Evolutionary conservation across 2,888 invertebrate species (phyloP).

Genomic region (Heteropelma amictum): DNA sequence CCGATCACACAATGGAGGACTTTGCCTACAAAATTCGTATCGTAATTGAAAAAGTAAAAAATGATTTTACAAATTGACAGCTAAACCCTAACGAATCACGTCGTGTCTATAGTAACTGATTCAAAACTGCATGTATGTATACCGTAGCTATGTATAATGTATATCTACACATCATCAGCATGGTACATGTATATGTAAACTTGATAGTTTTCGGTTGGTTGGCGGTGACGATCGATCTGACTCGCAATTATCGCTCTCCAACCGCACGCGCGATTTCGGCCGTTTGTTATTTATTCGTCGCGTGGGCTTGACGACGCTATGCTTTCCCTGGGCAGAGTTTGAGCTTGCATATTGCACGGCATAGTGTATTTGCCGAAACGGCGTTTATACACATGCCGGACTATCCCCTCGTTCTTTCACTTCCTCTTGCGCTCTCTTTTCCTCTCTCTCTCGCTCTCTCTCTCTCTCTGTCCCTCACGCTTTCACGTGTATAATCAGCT

Average conservation of each 20-base stretch:
- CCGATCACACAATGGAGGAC: too few species aligned
- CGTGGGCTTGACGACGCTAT: slow-evolving; percentile 33
- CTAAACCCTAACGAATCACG: too few species aligned
- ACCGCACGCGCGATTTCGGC: slow-evolving; percentile 64
- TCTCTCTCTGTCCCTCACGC: neutral
- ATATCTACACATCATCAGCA: neutral
- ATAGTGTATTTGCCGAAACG: slow-evolving; percentile 62
- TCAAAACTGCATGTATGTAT: neutral
- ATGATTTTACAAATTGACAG: too few species aligned
- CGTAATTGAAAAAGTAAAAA: too few species aligned
- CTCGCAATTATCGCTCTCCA: slow-evolving; percentile 65
- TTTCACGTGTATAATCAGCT: neutral
- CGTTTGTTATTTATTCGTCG: slow-evolving; percentile 68
- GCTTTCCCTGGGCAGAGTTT: neutral
- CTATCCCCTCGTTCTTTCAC: slow-evolving; percentile 3
- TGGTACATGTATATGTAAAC: slow-evolving; percentile 27
- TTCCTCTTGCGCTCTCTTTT: neutral
- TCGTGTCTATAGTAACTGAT: neutral
- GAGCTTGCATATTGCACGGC: slow-evolving; percentile 52
- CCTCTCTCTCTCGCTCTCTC: neutral
- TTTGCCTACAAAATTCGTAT: too few species aligned
- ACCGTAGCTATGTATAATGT: neutral
- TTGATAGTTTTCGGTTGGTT: slow-evolving; percentile 58
- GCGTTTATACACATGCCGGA: slow-evolving; percentile 57
- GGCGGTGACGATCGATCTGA: slow-evolving; percentile 60